Evolutionary conservation across 1,140 invertebrate genomes (phyloP), one percentile per base, ranked within the genome.

Genomic region (Nylanderia fulva): DNA sequence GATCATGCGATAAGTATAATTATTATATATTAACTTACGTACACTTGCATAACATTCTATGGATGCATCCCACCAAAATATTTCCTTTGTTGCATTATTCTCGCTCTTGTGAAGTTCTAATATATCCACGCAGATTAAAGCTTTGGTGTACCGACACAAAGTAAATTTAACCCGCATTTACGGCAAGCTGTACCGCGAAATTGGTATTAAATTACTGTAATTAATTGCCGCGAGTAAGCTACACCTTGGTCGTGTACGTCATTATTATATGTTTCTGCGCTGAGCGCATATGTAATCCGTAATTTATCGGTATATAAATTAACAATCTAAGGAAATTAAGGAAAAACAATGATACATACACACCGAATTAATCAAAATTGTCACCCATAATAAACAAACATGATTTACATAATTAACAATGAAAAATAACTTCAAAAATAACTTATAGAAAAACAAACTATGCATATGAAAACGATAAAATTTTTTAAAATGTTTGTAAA

Each of bases 41-140:
- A 33, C 27, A 13, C 36, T 13, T 13, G 3, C 52, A 24, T 33
- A 56, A 9, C 15, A 29, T 71, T 2, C 21, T 9, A 24, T 24
- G 24, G 52, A n/a, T 21, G 64, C 24, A 39, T 80, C 48, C 58
- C 27, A 18, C 33, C 21, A 27, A 18, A 82, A 15, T 75, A 68
- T 83, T 83, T 86, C 69, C 86, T 83, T 87, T 84, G 86, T 87
- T 84, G 69, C 11, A 80, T 88, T 80, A 88, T 72, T 69, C 45
- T 58, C 45, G 58, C 11, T 72, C 45, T 56, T 56, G 36, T 36
- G 6, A 29, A 24, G 74, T 85, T 85, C 52, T 85, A 66, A 79
- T 85, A 39, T 24, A 18, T 75, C 74, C 68, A 48, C 9, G 21
- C 27, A 33, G 82, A 87, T 85, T 88, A 87, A 61, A 79, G 39